Evolutionary conservation across 2,888 invertebrate genomes (phyloP), one percentile per base, ranked within the genome.

Genomic region (Leuctra nigra): DNA sequence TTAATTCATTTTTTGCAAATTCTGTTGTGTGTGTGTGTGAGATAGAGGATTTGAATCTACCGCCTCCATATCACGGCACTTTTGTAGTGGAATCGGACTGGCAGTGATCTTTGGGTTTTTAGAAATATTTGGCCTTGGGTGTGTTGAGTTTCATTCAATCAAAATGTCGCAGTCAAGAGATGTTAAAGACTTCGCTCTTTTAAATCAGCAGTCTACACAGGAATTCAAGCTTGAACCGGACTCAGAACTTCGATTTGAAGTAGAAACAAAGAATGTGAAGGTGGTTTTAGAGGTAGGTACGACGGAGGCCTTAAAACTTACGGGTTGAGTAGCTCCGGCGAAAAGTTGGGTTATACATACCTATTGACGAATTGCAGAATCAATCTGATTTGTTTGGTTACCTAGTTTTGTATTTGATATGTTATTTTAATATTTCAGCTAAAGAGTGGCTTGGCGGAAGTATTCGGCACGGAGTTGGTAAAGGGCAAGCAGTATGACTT

Each of bases 391-490:
- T n/a, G n/a, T 16, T 11, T 25, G 22, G 3, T 13, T 4, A 57
- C 3, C 36, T 39, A 7, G 20, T 29, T 54, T 23, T 23, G 14
- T 54, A 22, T 22, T 44, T 50, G 4, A 38, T 14, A 53, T n/a
- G 1, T 18, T 44, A 47, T 47, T 57, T 44, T 54, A 53, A 44
- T 65, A 64, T 70, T 68, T 36, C 70, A 95, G 86, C 75, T 99
- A 60, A 84, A 90, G 68, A 84, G 81, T 66, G 98, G 98, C 1
- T 82, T 87, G 66, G 97, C 96, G 0, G 99, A 99, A 75, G 81
- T 98, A 41, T 99, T 98, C 75, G 99, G 98, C 1, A 93, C 96
- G 0, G 98, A 98, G 72, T 70, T 99, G 57, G 91, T 94, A 0
- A 90, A 90, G 73, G 91, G 91, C 54, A 96, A 93, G 72, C 84